A percentile compares a stretch with the other conserved stretches of the same genome.
These are phyloP conservation scores for Agelas oroides DNA, from an alignment of 37 sponge, comb jelly and placozoan genomes.

Conservation along the genomic window DNA sequence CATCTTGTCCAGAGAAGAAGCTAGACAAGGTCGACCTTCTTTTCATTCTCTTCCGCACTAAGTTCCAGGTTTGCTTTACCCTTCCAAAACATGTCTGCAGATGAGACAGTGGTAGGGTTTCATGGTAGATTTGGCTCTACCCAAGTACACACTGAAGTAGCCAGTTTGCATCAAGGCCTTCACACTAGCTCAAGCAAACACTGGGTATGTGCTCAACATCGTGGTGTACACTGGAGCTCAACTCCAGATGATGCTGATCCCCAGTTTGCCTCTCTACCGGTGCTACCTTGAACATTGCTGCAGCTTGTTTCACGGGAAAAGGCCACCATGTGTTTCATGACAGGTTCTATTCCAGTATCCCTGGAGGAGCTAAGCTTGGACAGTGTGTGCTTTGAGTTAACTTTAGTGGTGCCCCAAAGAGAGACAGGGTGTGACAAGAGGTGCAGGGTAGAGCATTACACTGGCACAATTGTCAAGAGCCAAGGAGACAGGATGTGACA, in stretches of 20 bases:
- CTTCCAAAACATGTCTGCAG: background rate
- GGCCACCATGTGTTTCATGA: background rate
- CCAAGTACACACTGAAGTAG: conserved; percentile 38
- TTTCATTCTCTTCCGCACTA: background rate
- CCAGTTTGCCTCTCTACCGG: background rate
- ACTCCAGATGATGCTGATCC: background rate
- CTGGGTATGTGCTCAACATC: conserved; percentile 14
- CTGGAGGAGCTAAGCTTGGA: no score
- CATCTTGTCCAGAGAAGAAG: background rate
- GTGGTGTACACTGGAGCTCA: conserved; percentile 7
- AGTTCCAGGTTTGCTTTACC: background rate
- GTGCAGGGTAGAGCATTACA: background rate
- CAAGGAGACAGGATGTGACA: background rate
- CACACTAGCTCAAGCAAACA: background rate
- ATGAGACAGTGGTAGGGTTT: conserved; percentile 15
- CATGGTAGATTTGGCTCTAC: conserved; percentile 1
- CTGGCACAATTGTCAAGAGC: background rate
- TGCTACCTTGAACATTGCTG: background rate
- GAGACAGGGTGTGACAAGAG: no score
- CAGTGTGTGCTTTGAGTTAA: no score
- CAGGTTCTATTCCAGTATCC: conserved; percentile 1
- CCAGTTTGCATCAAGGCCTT: conserved; percentile 24
- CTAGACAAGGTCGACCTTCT: background rate
- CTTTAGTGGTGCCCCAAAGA: no score
- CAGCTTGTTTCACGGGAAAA: background rate